These are phyloP conservation scores for Epizoanthus rinbou DNA, from an alignment of 92 coral and sea anemone genomes.

Conservation along the genomic window DNA sequence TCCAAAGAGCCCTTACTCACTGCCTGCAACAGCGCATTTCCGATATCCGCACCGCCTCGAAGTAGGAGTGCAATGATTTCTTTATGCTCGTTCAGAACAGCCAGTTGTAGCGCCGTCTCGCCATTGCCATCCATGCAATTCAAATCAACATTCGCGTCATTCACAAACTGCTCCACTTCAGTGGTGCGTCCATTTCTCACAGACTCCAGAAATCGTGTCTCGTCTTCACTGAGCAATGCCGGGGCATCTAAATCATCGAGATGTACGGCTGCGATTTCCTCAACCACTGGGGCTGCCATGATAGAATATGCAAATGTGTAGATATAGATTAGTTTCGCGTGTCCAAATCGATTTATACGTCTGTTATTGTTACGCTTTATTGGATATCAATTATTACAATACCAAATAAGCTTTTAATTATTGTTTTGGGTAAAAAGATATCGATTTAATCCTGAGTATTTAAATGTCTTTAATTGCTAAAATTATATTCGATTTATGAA, in stretches of 20 bases:
- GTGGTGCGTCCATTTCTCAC: conserved; percentile 7
- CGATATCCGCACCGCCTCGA: conserved; percentile 35
- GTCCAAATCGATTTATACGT: too few species aligned
- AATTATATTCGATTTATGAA: too few species aligned
- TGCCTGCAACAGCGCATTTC: conserved; percentile 44
- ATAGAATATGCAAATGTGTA: neutral
- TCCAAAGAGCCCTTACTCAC: conserved; percentile 40
- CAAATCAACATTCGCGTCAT: conserved; percentile 15
- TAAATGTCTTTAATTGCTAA: too few species aligned
- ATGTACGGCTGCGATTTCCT: neutral
- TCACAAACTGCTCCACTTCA: conserved; percentile 5
- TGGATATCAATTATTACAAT: too few species aligned
- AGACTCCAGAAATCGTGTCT: conserved; percentile 37
- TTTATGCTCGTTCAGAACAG: conserved; percentile 6
- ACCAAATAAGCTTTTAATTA: too few species aligned
- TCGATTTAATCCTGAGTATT: too few species aligned
- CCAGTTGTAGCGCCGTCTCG: conserved; percentile 46
- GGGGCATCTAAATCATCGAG: neutral
- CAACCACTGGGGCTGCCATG: conserved; percentile 9
- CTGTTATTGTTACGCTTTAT: too few species aligned
- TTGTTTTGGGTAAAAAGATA: too few species aligned
- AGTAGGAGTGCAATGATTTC: conserved; percentile 33
- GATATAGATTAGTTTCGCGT: too few species aligned
- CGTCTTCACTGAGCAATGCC: conserved; percentile 25
- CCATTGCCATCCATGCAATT: conserved; percentile 47